Conservation (phyloP, 2,888 invertebrate species). For the Neelides folsomi region DNA sequence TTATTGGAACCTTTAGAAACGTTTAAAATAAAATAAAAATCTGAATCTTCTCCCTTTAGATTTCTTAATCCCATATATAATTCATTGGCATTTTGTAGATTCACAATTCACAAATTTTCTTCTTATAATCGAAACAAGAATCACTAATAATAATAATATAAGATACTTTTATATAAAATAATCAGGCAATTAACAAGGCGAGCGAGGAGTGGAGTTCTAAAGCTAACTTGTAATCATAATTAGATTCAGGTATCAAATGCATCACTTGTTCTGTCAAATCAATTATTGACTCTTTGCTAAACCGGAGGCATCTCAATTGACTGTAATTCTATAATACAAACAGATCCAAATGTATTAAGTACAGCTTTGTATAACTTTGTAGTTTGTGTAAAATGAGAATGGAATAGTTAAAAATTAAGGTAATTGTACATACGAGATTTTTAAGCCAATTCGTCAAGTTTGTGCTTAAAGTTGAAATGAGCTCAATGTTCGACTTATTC, state of each 20-base stretch:
- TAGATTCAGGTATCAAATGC: conserved; percentile 39
- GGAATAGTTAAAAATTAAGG: not conserved
- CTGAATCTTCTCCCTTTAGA: too few species aligned
- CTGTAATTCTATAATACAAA: conserved; percentile 35
- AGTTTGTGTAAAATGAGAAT: not conserved
- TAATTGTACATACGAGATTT: conserved; percentile 39
- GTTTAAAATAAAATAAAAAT: too few species aligned
- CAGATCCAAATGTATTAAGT: not conserved
- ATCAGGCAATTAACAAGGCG: too few species aligned
- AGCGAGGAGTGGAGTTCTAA: conserved; percentile 22
- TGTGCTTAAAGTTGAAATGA: conserved; percentile 63
- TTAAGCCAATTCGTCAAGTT: conserved; percentile 63
- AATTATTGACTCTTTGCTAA: conserved; percentile 36
- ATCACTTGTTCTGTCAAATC: conserved; percentile 38
- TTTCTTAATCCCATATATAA: too few species aligned
- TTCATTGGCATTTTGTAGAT: too few species aligned
- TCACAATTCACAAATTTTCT: too few species aligned
- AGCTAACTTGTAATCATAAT: conserved; percentile 38
- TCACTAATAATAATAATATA: too few species aligned
- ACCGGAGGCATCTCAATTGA: conserved; percentile 34
- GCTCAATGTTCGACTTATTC: conserved; percentile 44
- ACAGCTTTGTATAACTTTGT: not conserved
- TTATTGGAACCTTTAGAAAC: too few species aligned
- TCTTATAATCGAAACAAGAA: too few species aligned
- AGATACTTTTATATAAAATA: too few species aligned